phyloP scores from a whole-genome alignment of 2,888 invertebrate species.

The Chrysolina oricalcia region DNA sequence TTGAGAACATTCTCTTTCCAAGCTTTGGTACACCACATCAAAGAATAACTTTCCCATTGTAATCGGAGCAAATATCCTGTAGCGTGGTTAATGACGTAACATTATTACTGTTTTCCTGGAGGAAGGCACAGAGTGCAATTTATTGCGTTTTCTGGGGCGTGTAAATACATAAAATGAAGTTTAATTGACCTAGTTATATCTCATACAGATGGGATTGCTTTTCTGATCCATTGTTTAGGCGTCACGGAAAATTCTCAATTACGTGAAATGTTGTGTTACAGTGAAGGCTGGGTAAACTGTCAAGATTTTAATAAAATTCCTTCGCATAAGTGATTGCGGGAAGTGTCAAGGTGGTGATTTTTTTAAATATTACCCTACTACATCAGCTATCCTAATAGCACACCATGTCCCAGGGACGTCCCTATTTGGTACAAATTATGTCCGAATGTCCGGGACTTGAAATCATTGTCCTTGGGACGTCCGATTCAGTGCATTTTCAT shows the following conservation, averaged over 20 bases:
- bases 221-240: background rate
- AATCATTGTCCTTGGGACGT: too few species aligned
- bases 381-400: too few species aligned
- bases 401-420: too few species aligned
- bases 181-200: slow-evolving; percentile 11
- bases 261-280: background rate
- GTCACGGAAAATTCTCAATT: background rate
- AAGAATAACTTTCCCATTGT: background rate
- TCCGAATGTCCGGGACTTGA: too few species aligned
- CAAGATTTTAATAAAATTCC: too few species aligned
- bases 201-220: background rate
- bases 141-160: slow-evolving; percentile 40
- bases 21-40: background rate
- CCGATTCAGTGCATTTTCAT: too few species aligned
- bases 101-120: slow-evolving; percentile 29
- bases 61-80: background rate
- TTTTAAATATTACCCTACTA: too few species aligned
- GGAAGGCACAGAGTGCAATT: slow-evolving; percentile 39
- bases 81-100: slow-evolving; percentile 32
- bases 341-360: too few species aligned
- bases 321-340: too few species aligned
- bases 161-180: slow-evolving; percentile 40
- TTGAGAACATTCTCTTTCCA: background rate
- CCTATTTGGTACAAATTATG: too few species aligned
- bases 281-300: background rate